Percentiles rank a stretch among this genome's conserved stretches.
These are phyloP conservation scores for Pyrgus malvae DNA, from an alignment of 2,888 invertebrate species.

Conservation along the genomic window DNA sequence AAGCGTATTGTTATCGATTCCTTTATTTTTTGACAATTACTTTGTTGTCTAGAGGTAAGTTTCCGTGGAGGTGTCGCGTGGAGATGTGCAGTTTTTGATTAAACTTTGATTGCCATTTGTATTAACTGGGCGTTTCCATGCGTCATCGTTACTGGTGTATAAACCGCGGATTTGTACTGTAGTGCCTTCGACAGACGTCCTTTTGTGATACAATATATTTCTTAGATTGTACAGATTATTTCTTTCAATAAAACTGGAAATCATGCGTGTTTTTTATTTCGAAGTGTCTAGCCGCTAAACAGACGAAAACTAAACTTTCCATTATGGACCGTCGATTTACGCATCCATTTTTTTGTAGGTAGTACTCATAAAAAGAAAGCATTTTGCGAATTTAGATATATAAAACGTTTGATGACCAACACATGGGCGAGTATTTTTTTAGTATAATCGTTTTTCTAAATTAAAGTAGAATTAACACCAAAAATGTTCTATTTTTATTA, in stretches of 20 bases:
- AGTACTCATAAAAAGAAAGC: no score
- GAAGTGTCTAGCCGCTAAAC: no score
- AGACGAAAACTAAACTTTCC: no score
- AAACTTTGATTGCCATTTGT: slow-evolving; percentile 9
- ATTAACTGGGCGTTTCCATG: slow-evolving; percentile 2
- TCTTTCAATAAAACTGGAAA: slow-evolving; percentile 69
- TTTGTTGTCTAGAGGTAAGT: slow-evolving; percentile 48
- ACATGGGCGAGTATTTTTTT: no score
- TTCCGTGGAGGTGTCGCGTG: slow-evolving; percentile 5
- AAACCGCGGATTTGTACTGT: slow-evolving; percentile 29
- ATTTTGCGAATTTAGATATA: no score
- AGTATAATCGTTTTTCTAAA: no score
- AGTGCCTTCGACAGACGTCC: slow-evolving; percentile 78
- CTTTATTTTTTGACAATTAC: slow-evolving; percentile 75
- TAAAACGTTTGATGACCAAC: no score
- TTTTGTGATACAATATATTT: slow-evolving; percentile 76
- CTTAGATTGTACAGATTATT: slow-evolving; percentile 76
- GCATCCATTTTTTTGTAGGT: no score
- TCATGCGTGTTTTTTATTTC: slow-evolving; percentile 39
- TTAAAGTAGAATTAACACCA: no score
- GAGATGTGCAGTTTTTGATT: not conserved
- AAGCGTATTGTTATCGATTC: slow-evolving; percentile 64
- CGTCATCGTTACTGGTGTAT: not conserved
- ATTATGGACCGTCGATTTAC: no score
- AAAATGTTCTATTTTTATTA: no score